These are phyloP conservation scores for Tauraco erythrolophus DNA, from an alignment of 2,113 vertebrate species.

Conservation along the genomic window DNA sequence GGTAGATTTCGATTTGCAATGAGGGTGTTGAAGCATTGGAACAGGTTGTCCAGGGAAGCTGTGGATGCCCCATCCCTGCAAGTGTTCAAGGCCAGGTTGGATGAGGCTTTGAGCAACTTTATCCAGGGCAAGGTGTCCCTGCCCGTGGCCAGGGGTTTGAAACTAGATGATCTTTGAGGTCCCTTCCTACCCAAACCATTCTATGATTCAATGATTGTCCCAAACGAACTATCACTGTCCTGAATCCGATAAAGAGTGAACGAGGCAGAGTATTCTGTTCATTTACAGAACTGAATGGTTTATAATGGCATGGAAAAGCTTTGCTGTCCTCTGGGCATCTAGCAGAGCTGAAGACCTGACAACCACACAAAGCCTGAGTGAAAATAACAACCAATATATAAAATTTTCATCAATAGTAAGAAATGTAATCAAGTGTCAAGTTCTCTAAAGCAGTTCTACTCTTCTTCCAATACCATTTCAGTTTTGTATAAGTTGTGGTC, in stretches of 20 bases:
- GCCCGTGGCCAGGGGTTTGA: too few species aligned
- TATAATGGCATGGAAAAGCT: not conserved
- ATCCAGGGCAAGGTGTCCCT: too few species aligned
- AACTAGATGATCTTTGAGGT: too few species aligned
- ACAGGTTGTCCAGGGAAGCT: too few species aligned
- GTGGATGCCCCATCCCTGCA: too few species aligned
- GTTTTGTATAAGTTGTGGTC: not conserved
- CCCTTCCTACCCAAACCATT: too few species aligned
- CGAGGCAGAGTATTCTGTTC: not conserved
- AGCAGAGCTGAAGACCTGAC: not conserved
- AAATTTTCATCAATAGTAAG: not conserved
- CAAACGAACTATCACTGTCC: not conserved
- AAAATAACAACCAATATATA: not conserved
- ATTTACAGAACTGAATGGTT: not conserved
- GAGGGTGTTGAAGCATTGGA: too few species aligned
- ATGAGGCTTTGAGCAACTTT: too few species aligned
- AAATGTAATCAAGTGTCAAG: not conserved
- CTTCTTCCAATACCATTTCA: not conserved
- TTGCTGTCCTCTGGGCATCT: not conserved
- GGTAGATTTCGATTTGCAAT: too few species aligned
- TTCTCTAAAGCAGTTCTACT: not conserved
- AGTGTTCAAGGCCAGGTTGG: too few species aligned
- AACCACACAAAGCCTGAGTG: not conserved
- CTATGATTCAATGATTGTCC: not conserved
- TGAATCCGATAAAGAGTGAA: not conserved